Percentiles rank a stretch among this genome's conserved stretches.
Conservation (phyloP, 1,140 invertebrate species). For the Euura lappo region DNA sequence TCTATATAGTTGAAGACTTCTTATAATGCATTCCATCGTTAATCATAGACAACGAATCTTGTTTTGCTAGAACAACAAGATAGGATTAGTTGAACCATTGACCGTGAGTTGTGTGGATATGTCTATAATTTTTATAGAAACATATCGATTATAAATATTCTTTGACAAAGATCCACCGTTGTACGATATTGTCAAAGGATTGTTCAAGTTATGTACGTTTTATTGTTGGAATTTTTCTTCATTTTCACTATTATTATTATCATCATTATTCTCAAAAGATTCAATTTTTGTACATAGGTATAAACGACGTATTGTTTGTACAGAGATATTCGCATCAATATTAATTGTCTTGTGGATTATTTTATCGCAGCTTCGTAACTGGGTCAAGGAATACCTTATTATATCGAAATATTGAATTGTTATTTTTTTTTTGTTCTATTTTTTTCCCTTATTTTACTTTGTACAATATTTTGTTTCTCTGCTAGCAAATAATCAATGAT, state of each 20-base stretch:
- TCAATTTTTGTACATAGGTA: not conserved
- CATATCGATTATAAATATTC: not conserved
- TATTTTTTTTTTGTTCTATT: not conserved
- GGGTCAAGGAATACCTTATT: not conserved
- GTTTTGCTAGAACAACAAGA: not conserved
- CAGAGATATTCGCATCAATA: not conserved
- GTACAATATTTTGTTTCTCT: not conserved
- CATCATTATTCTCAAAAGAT: not conserved
- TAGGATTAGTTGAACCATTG: not conserved
- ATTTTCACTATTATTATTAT: too few species aligned
- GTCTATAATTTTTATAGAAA: not conserved
- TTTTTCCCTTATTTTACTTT: not conserved
- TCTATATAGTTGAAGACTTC: not conserved
- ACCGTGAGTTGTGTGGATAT: not conserved
- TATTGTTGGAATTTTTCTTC: too few species aligned
- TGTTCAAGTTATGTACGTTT: not conserved
- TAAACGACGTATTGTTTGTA: not conserved
- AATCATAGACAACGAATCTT: constrained; percentile 1
- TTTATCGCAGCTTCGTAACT: not conserved
- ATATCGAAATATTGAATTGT: not conserved
- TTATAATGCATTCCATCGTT: not conserved
- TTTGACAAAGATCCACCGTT: not conserved
- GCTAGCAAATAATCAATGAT: not conserved
- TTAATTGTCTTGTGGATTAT: not conserved
- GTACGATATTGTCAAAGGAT: not conserved